These are phyloP conservation scores for Lydus trimaculatus DNA, from an alignment of 2,888 invertebrate genomes.

Conservation along the genomic window DNA sequence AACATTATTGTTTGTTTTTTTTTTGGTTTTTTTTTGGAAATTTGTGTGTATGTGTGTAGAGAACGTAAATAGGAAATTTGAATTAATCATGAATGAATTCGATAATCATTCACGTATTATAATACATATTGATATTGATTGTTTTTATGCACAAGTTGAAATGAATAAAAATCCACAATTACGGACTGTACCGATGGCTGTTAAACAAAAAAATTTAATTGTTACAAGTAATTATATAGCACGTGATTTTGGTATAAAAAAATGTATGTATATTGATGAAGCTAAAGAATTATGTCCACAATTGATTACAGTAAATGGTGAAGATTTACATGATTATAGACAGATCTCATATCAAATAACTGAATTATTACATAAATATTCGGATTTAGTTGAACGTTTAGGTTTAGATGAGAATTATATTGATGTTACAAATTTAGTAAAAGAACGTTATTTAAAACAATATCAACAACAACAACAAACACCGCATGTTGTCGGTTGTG, in stretches of 20 bases:
- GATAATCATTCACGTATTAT: slow-evolving; percentile 71
- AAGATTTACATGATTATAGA: slow-evolving; percentile 83
- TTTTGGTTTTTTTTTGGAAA: neutral
- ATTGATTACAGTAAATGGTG: slow-evolving; percentile 79
- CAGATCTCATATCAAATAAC: slow-evolving; percentile 80
- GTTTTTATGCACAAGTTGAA: slow-evolving; percentile 88
- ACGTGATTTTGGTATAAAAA: slow-evolving; percentile 75
- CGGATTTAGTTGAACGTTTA: slow-evolving; percentile 78
- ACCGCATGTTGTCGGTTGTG: slow-evolving; percentile 63
- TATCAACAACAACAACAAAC: neutral
- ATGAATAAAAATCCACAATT: slow-evolving; percentile 76
- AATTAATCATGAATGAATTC: neutral
- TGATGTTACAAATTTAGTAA: slow-evolving; percentile 76
- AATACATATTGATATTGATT: slow-evolving; percentile 83
- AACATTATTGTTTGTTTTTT: neutral
- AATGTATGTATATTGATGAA: slow-evolving; percentile 80
- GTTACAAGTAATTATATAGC: slow-evolving; percentile 88
- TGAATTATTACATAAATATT: slow-evolving; percentile 73
- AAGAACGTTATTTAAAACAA: slow-evolving; percentile 60
- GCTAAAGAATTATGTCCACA: slow-evolving; percentile 77
- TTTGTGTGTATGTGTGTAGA: neutral
- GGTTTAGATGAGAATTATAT: slow-evolving; percentile 88
- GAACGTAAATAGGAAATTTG: neutral
- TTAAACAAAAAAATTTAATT: slow-evolving; percentile 84
- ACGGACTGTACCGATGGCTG: slow-evolving; percentile 73